Base-by-base conservation (phyloP, 2,797 vertebrate genomes). In the Meda fulgida region DNA sequence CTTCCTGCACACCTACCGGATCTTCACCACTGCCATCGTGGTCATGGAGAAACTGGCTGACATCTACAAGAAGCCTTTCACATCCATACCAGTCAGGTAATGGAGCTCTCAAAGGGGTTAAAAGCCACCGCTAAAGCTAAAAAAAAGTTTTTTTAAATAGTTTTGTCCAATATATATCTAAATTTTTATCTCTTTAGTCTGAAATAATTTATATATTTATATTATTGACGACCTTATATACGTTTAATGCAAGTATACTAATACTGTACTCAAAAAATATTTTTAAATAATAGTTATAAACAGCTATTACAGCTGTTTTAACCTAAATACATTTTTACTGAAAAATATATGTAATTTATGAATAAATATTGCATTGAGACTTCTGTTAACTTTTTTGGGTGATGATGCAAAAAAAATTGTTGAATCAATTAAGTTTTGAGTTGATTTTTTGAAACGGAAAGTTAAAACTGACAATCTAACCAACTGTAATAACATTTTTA, bases 1-100 rank as follows among this genome's bases (percentile, higher is more conserved):
- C 87, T 99, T 99, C 92, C 96, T 99, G 84, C 98, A 99, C 91
- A 99, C 98, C 29, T 99, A 99, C 87, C 96, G 98, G 86, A 98
- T 98, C 93, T 99, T 99, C 94, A 99, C 97, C 58, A 96, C 96
- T 0, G 97, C 97, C 0, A 86, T 95, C 0, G 96, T 98, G 70
- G 97, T 99, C 87, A 95, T 99, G 95, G 97, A 97, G 89, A 99
- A 98, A 88, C 95, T 99, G 87, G 96, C 97, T 0, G 97, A 99
- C 93, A 98, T 98, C 93, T 99, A 99, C 94, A 97, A 98, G 89
- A 96, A 97, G 84, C 98, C 98, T 72, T 98, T 99, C 93, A 98
- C 97, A 67, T 98, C 98, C 87, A 99, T 99, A 78, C 98, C 98
- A 0, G 96, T 98, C 94, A 97, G 98, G 98, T 99, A 92, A 86